Evolutionary conservation across 2,888 invertebrate genomes (phyloP), one percentile per base, ranked within the genome.

Genomic region (Hypercompe scribonia): DNA sequence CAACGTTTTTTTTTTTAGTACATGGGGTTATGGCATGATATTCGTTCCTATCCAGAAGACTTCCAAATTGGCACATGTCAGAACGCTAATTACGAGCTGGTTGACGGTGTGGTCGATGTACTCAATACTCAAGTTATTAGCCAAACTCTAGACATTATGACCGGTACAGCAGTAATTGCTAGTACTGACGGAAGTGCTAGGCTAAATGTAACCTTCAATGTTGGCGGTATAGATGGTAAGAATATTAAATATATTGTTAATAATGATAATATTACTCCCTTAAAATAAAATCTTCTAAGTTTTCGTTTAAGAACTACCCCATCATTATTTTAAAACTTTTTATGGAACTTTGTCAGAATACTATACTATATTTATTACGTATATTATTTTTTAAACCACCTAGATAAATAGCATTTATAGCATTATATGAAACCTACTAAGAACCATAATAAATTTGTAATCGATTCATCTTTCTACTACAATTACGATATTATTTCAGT

Each of bases 201-300:
- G 42, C 96, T 97, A 0, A 93, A 96, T 0, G 97, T 97, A 90
- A 96, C 96, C 24, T 97, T 97, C 86, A 93, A 93, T 28, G 94
- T 96, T 70, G 89, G 93, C 90, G 95, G 96, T 42, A 50, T 54
- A 8, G 70, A 75, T 42, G 65, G 88, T 89, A 73, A 86, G 84
- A 46, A 65, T 11, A 21, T 13, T 33, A 46, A n/a, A n/a, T 5
- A 24, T 21, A 33, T 10, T n/a, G 31, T 66, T 4, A 21, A 58
- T 3, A 31, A 13, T 31, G 28, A 28, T 18, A 15, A 31, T 18
- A 18, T 13, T 15, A 28, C 15, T 13, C 18, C 31, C 7, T 18
- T 31, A 11, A 61, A n/a, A 24, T 8, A 8, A 54, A 8, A 8
- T 0, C n/a, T 54, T 11, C 13, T 2, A 39, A 36, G 36, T 36